Evolutionary conservation across 2,888 invertebrate genomes (phyloP).

Genomic region (Lissocephala sabroskyi): DNA sequence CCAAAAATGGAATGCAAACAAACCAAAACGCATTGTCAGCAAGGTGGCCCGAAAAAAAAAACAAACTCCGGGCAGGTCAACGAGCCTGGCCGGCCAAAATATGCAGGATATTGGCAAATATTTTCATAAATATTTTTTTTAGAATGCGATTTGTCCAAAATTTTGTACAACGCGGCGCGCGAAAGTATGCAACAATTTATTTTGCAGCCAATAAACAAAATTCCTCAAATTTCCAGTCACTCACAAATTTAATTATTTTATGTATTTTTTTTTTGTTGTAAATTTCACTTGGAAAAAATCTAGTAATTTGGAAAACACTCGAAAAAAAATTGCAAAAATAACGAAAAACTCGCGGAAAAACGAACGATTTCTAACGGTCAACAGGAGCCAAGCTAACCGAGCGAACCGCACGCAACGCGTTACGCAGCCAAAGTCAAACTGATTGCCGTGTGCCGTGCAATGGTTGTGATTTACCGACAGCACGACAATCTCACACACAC

Average conservation of each 20-base stretch:
- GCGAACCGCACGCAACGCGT: slow-evolving; percentile 65
- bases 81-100: slow-evolving; percentile 13
- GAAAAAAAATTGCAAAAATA: neutral
- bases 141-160: too few species aligned
- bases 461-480: slow-evolving; percentile 66
- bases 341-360: neutral
- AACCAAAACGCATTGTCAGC: slow-evolving; percentile 18
- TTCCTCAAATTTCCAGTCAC: slow-evolving; percentile 18
- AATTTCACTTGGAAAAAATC: too few species aligned
- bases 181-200: slow-evolving; percentile 15
- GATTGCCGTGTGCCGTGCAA: slow-evolving; percentile 61
- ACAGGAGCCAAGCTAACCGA: too few species aligned
- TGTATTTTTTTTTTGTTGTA: neutral
- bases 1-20: slow-evolving; percentile 21
- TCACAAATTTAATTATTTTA: neutral
- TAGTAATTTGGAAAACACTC: too few species aligned
- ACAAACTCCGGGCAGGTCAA: too few species aligned
- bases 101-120: too few species aligned
- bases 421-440: slow-evolving; percentile 72
- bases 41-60: slow-evolving; percentile 1
- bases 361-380: neutral
- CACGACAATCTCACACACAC: slow-evolving; percentile 16
- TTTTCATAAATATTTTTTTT: too few species aligned
- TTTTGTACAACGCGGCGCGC: neutral
- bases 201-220: slow-evolving; percentile 7